Evolutionary conservation across 2,113 vertebrate genomes (phyloP), one percentile per base, ranked within the genome.

Genomic region (Leuciscus idus): DNA sequence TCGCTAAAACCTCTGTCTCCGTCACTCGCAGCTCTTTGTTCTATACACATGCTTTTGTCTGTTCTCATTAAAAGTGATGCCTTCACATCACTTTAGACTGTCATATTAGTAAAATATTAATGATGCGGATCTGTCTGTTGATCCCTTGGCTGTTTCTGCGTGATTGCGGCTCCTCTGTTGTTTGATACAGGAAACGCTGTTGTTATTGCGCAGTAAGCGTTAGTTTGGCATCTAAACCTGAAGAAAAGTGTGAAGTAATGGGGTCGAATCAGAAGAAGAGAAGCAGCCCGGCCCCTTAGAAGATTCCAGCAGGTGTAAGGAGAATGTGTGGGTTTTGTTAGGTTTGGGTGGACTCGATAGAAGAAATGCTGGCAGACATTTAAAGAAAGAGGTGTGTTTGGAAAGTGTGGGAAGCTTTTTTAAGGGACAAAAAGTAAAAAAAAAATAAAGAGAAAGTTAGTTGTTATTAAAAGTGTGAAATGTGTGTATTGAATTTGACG

Each of bases 71-170:
- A 94, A 94, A 92, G 89, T 92, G 92, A 94, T 91, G 91, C 88
- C 90, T 92, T 90, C 91, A 89, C 87, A 92, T 92, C 89, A 89
- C 73, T 77, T 48, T 85, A 80, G 88, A 84, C 91, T 93, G 93
- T 93, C 92, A 93, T 91, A 92, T 93, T 92, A 93, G 89, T 93
- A 57, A 92, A 93, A 92, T 92, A 93, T 93, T 92, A 92, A 93
- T 92, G 89, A 75, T 86, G 89, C 86, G 81, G 64, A 84, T 90
- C 78, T 80, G 76, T 86, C 33, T 82, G 39, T 57, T 85, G 76
- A 83, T 84, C 61, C 61, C 28, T 74, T 75, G 68, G 62, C 73
- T 87, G 81, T 87, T 89, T 77, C 36, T 82, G 83, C 50, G 13
- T 64, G 50, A 86, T 62, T 88, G 84, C 76, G 81, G 84, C 81